A percentile compares a stretch with the other conserved stretches of the same genome.
Conservation (phyloP, 2,797 vertebrate species). For the Fringilla coelebs region DNA sequence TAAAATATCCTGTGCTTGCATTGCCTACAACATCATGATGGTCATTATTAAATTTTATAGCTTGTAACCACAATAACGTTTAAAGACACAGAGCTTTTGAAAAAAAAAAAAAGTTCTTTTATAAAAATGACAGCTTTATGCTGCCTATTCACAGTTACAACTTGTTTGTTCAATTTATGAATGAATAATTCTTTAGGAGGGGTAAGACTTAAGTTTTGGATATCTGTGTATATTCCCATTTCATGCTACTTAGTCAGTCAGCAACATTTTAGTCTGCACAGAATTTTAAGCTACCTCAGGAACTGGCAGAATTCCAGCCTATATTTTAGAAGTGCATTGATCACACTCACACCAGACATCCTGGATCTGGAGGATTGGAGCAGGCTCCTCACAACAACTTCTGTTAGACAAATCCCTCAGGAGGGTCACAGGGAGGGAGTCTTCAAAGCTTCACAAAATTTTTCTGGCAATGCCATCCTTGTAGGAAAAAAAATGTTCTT, state of each 20-base stretch:
- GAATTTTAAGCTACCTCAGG: background rate
- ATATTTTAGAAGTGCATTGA: background rate
- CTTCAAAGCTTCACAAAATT: background rate
- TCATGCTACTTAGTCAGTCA: background rate
- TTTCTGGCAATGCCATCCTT: rapidly evolving
- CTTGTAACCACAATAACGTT: background rate
- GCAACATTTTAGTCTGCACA: background rate
- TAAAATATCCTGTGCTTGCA: background rate
- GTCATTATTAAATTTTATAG: background rate
- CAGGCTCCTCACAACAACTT: background rate
- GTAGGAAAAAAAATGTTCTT: rapidly evolving
- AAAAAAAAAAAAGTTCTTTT: background rate
- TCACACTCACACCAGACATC: background rate
- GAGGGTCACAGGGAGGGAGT: background rate
- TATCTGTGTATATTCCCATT: background rate
- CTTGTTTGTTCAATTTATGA: background rate
- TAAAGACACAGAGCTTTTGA: background rate
- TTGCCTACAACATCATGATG: background rate
- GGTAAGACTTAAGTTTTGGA: background rate
- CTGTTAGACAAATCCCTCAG: rapidly evolving
- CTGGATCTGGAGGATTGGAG: background rate
- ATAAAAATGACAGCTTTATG: background rate
- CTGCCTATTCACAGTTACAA: background rate
- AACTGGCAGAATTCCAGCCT: background rate
- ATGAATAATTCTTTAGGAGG: background rate